Conservation (phyloP, 2,888 invertebrate species). For the Chrysopilus asiliformis region DNA sequence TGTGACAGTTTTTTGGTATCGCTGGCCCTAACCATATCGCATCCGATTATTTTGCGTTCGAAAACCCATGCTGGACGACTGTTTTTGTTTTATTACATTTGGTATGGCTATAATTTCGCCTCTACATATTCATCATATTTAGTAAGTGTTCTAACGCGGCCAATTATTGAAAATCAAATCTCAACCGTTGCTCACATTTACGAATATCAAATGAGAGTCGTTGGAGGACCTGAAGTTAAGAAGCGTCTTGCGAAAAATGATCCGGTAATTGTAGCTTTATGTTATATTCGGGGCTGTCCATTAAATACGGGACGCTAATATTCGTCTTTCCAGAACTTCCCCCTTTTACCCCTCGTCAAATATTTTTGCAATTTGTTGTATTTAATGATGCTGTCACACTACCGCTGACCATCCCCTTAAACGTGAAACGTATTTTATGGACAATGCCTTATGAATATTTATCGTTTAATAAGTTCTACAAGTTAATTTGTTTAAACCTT, state of each 20-base stretch:
- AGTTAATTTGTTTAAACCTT: too few relatives aligned
- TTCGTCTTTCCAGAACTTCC: neutral
- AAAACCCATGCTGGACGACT: constrained; percentile 7
- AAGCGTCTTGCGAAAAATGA: constrained; percentile 28
- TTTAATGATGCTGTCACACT: too few relatives aligned
- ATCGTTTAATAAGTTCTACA: too few relatives aligned
- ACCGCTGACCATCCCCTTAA: too few relatives aligned
- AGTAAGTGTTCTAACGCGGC: constrained; percentile 30
- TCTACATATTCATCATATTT: constrained; percentile 30
- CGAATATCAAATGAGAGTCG: constrained; percentile 23
- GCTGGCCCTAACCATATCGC: neutral
- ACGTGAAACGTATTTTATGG: too few relatives aligned
- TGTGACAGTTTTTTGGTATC: constrained; percentile 6
- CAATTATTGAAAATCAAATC: constrained; percentile 25
- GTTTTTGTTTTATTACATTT: constrained; percentile 11
- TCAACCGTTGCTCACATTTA: constrained; percentile 23
- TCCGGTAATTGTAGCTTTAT: constrained; percentile 21
- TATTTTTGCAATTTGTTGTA: too few relatives aligned
- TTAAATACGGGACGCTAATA: too few relatives aligned
- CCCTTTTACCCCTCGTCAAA: neutral
- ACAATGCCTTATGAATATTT: too few relatives aligned
- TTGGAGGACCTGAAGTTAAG: constrained; percentile 27
- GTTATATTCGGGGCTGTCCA: too few relatives aligned
- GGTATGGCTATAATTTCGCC: constrained; percentile 24
- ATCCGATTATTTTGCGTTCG: constrained; percentile 1